Evolutionary conservation across 2,888 invertebrate species (phyloP), one percentile per base, ranked within the genome.

Genomic region (Drosophila fulvimacula): DNA sequence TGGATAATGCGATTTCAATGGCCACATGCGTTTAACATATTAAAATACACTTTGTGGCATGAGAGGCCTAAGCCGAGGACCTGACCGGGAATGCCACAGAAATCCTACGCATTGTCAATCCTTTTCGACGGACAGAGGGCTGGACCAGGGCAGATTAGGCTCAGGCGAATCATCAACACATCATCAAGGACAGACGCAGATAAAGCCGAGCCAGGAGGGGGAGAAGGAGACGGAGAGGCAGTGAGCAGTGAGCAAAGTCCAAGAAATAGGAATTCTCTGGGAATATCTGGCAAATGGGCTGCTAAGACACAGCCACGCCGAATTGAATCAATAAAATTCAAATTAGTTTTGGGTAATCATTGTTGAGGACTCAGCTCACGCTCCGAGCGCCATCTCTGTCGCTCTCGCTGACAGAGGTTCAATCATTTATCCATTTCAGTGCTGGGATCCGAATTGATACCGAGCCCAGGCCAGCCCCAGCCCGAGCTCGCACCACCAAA

Each of bases 301-400:
- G 87, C 71, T 68, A 76, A 69, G 68, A 66, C 64, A 62, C 42
- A 65, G 41, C 41, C 58, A 74, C 61, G 65, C 71, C 72, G 74
- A 77, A 82, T 80, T 77, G 72, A 83, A 82, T 82, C 80, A 90
- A 89, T 90, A 88, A 89, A 89, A 89, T 91, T 85, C 90, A 89
- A 89, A 89, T 91, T 91, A 90, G 91, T 89, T 90, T 88, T 77
- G 75, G 90, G 77, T 82, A 78, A 89, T 90, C 81, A 91, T 79
- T 77, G 79, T 49, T 60, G 69, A 56, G 32, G 36, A 34, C 52
- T n/a, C 24, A 6, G 30, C 60, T 48, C 27, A 21, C 30, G 17
- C 30, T 11, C 1, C 21, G 2, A 42, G 19, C 41, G 19, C 11
- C 19, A 11, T 24, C 15, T 32, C 24, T 13, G 21, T 32, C 15